Evolutionary conservation across 2,797 vertebrate species (phyloP), one percentile per base, ranked within the genome.

Genomic region (Mionectes olivaceus): DNA sequence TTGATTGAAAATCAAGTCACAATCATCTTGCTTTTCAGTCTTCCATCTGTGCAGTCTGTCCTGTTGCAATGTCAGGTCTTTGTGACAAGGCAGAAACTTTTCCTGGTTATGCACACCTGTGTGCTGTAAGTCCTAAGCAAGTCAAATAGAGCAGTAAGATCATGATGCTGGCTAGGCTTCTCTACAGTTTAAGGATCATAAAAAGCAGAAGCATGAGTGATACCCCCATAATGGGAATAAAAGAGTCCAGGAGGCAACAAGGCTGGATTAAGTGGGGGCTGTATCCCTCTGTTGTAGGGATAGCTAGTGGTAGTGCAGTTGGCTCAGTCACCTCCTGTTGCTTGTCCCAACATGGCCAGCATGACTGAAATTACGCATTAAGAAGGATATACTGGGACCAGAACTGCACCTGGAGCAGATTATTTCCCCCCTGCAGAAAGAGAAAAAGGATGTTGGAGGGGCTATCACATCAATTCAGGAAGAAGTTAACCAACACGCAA

Each of bases 21-120:
- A 17, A 18, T 28, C 6, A 1, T 44, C 27, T 55, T 79, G 24
- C 44, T 94, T 77, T 53, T 56, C 47, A 64, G 43, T 24, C 23
- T 87, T 33, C 18, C 19, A 5, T n/a, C 35, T 27, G 6, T 0
- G 0, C 30, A 5, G n/a, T 47, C 33, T 68, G 52, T 74, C 15
- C 44, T 71, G 32, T 16, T 57, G 39, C 17, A 24, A 8, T 4
- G 5, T 50, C 41, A 43, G 46, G 19, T 53, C 55, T 73, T 67
- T 49, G 49, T 19, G 37, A 37, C 30, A n/a, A 41, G 33, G 30
- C 27, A 63, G 59, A 67, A 67, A 13, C 13, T 43, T 65, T 16
- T 55, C 52, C 71, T 11, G 1, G 19, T 15, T 5, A 3, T 30
- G 16, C 11, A 35, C 11, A 23, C 12, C 35, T 0, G 0, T 28